A percentile compares a stretch with the other conserved stretches of the same genome.
These are phyloP conservation scores for Pseudochirops cupreus DNA, from an alignment of 2,797 vertebrate species.

Conservation along the genomic window DNA sequence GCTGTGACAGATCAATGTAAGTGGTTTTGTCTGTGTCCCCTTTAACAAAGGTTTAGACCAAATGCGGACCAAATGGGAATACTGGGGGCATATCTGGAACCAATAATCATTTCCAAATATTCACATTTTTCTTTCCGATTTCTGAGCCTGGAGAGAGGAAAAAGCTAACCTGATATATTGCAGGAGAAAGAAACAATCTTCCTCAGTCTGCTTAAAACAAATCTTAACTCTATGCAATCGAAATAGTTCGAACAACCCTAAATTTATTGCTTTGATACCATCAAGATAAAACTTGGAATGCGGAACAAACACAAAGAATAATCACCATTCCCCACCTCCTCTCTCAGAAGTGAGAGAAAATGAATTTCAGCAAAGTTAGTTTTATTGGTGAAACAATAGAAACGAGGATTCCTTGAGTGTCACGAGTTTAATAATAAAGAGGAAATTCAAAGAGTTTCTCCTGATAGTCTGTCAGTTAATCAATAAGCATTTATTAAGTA, in stretches of 20 bases:
- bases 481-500: not conserved
- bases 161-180: not conserved
- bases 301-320: not conserved
- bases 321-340: not conserved
- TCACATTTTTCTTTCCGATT: not conserved
- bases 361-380: not conserved
- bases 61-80: not conserved
- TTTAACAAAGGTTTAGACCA: not conserved
- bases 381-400: not conserved
- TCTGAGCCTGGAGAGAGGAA: not conserved
- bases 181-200: not conserved
- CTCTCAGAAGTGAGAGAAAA: not conserved
- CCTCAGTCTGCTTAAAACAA: not conserved
- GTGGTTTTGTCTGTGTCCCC: too few relatives aligned
- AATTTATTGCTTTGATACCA: not conserved
- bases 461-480: not conserved
- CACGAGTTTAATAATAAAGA: not conserved
- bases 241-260: not conserved
- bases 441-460: not conserved
- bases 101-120: not conserved
- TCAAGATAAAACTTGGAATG: not conserved
- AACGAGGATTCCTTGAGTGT: not conserved
- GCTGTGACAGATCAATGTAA: too few relatives aligned
- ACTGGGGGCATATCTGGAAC: not conserved
- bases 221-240: not conserved